Conservation (phyloP, 2,113 vertebrate species). For the Nannobrachium achirus region DNA sequence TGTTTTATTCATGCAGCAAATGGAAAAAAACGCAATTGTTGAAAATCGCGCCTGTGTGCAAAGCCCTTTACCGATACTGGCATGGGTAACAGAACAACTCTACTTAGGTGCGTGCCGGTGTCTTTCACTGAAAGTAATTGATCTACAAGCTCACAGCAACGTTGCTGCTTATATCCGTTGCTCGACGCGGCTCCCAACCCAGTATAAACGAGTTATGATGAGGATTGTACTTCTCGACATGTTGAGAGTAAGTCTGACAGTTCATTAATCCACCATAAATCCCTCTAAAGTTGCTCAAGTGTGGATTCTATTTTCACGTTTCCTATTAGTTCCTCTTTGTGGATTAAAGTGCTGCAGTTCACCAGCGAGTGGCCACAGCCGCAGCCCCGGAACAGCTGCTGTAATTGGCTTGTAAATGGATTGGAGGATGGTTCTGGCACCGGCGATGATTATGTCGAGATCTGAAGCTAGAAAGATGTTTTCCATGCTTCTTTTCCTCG, state of each 20-base stretch:
- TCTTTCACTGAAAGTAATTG: no score
- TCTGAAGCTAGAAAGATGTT: background rate
- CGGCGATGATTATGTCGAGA: conserved; percentile 1
- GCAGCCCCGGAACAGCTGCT: conserved; percentile 55
- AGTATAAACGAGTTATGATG: no score
- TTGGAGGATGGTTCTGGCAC: conserved; percentile 49
- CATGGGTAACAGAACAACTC: no score
- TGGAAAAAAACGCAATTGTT: no score
- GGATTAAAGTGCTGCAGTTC: conserved; percentile 55
- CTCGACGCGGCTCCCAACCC: no score
- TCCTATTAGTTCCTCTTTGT: conserved; percentile 67
- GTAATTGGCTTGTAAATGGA: conserved; percentile 67
- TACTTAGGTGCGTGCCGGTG: no score
- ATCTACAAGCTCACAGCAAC: no score
- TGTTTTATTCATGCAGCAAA: no score
- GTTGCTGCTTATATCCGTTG: no score
- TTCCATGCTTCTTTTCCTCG: background rate
- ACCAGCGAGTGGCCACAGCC: conserved; percentile 24
- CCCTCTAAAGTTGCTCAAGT: conserved; percentile 55
- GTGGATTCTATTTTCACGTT: conserved; percentile 72
- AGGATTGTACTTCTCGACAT: conserved; percentile 26
- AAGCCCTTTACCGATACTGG: no score
- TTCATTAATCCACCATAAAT: conserved; percentile 55
- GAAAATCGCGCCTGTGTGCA: no score
- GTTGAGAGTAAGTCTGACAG: conserved; percentile 41